Evolutionary conservation across 2,797 vertebrate species (phyloP).

Genomic region (Chanos chanos): DNA sequence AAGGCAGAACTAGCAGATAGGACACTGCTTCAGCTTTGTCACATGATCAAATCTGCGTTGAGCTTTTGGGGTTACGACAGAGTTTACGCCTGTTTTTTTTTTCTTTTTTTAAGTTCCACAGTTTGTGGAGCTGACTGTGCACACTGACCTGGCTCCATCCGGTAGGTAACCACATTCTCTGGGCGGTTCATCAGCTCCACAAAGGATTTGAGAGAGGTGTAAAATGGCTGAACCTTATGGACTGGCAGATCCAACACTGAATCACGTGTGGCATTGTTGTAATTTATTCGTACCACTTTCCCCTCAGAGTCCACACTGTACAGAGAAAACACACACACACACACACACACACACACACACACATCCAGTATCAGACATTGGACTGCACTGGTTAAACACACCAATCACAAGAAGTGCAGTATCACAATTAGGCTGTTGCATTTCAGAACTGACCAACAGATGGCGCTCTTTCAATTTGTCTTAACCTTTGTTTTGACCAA

Average conservation of each 20-base stretch:
- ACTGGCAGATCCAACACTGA: conserved; percentile 83
- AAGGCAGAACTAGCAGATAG: no score
- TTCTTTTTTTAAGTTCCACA: no score
- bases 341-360: conserved; percentile 3
- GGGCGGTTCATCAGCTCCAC: conserved; percentile 76
- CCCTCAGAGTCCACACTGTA: conserved; percentile 76
- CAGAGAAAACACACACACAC: conserved; percentile 6
- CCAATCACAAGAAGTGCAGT: no score
- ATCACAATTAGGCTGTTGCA: background rate
- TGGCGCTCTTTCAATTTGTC: conserved; percentile 65
- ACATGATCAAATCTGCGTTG: no score
- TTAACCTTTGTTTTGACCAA: no score
- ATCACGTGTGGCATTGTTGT: conserved; percentile 92
- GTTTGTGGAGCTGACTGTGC: background rate
- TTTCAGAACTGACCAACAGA: conserved; percentile 53
- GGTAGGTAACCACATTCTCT: conserved; percentile 79
- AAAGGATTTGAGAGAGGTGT: conserved; percentile 81
- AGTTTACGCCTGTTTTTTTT: no score
- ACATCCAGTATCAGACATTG: background rate
- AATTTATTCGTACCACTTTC: conserved; percentile 79
- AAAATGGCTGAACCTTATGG: conserved; percentile 86
- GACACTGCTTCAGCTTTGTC: no score
- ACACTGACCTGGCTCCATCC: conserved; percentile 86
- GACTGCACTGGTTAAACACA: no score
- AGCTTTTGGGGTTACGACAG: no score